These are phyloP conservation scores for Drosophila melanica DNA, from an alignment of 1,140 invertebrate genomes.

Conservation along the genomic window DNA sequence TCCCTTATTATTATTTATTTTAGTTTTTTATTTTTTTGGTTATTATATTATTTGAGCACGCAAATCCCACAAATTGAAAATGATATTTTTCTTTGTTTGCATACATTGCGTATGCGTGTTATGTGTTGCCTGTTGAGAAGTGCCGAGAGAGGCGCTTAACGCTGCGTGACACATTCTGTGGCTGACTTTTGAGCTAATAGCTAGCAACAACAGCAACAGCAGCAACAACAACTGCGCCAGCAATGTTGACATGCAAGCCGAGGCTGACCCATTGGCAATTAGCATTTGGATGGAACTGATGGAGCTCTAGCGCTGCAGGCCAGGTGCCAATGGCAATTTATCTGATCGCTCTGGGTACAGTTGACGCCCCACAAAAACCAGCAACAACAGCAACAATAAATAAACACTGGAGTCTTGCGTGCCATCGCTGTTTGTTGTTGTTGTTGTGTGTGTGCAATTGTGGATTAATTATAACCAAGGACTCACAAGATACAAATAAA, in stretches of 20 bases:
- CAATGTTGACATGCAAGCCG: slow-evolving; percentile 63
- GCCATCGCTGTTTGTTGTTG: slow-evolving; percentile 19
- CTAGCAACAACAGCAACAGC: slow-evolving; percentile 11
- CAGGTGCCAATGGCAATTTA: slow-evolving; percentile 56
- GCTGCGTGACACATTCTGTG: slow-evolving; percentile 70
- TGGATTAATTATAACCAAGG: slow-evolving; percentile 80
- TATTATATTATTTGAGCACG: too few relatives aligned
- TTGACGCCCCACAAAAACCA: slow-evolving; percentile 32
- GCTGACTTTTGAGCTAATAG: slow-evolving; percentile 67
- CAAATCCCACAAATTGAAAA: too few relatives aligned
- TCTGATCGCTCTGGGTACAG: slow-evolving; percentile 51
- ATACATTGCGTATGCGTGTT: slow-evolving; percentile 62
- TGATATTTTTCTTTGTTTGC: not conserved
- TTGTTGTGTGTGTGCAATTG: slow-evolving; percentile 68
- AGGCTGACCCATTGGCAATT: slow-evolving; percentile 72
- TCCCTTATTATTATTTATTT: too few relatives aligned
- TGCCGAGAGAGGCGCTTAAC: slow-evolving; percentile 10
- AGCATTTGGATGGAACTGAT: slow-evolving; percentile 60
- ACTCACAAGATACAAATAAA: slow-evolving; percentile 77
- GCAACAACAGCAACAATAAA: slow-evolving; percentile 10
- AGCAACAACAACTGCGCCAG: not conserved
- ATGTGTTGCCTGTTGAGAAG: slow-evolving; percentile 3
- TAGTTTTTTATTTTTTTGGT: too few relatives aligned
- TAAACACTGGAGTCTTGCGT: slow-evolving; percentile 48
- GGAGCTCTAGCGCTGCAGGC: not conserved